Evolutionary conservation across 2,113 vertebrate genomes (phyloP).

Genomic region (Procavia capensis): DNA sequence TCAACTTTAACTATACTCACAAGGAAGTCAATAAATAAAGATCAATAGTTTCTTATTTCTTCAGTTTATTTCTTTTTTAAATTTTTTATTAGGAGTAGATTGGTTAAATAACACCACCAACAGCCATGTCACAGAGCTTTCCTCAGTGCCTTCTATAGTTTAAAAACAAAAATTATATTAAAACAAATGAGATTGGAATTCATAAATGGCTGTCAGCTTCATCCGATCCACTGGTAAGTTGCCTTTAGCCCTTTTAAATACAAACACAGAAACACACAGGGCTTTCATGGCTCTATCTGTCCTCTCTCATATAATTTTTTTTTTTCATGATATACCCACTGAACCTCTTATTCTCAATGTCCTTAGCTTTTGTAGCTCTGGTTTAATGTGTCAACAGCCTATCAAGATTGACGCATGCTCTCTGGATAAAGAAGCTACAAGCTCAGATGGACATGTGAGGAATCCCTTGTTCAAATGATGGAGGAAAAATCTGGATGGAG

Average conservation of each 20-base stretch:
- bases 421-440: not conserved
- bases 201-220: conserved; percentile 38
- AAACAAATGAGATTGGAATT: conserved; percentile 59
- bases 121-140: conserved; percentile 51
- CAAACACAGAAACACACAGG: conserved; percentile 45
- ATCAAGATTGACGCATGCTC: not conserved
- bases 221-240: conserved; percentile 60
- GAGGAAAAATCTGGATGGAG: not conserved
- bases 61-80: conserved; percentile 92
- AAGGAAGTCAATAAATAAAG: conserved; percentile 95
- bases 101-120: conserved; percentile 87
- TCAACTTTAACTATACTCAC: conserved; percentile 97
- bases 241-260: not conserved
- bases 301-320: not conserved
- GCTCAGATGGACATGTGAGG: not conserved
- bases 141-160: conserved; percentile 47
- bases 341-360: conserved; percentile 4
- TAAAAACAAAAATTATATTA: conserved; percentile 43
- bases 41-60: conserved; percentile 96
- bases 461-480: not conserved
- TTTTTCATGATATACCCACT: not conserved
- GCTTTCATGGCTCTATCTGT: not conserved
- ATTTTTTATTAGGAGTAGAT: conserved; percentile 91
- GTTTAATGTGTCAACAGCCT: not conserved
- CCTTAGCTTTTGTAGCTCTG: not conserved